A percentile compares a stretch with the other conserved stretches of the same genome.
Evolutionary conservation across 1,140 invertebrate species (phyloP).

Genomic region (Rhizoglyphus robini): DNA sequence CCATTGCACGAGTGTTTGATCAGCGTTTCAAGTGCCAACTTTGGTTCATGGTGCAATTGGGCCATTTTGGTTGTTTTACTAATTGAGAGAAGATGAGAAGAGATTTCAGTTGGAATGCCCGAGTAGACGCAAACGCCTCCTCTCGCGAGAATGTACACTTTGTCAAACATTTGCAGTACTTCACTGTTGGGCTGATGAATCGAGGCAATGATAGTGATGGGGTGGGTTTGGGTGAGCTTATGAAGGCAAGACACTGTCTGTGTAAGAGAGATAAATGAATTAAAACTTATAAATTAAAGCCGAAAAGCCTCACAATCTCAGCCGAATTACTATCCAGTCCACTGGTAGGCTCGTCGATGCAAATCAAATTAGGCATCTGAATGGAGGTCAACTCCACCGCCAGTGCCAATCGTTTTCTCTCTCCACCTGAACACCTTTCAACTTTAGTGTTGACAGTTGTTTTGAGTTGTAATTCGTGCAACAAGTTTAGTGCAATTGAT

Average conservation of each 20-base stretch:
- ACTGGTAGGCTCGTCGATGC: conserved; percentile 34
- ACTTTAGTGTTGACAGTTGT: not conserved
- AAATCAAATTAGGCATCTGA: conserved; percentile 16
- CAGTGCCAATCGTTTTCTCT: conserved; percentile 79
- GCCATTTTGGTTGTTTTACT: not conserved
- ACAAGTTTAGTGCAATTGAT: not conserved
- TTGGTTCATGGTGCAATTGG: not conserved
- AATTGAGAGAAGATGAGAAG: not conserved
- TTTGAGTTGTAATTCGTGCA: not conserved
- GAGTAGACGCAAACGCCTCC: conserved; percentile 15
- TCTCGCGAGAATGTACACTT: conserved; percentile 4
- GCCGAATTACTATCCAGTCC: conserved; percentile 34
- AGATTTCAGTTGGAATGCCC: not conserved
- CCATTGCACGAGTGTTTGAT: conserved; percentile 2
- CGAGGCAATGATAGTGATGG: not conserved
- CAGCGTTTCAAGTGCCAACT: not conserved
- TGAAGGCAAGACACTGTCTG: not conserved
- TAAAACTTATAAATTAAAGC: not conserved
- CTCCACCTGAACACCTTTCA: conserved; percentile 48
- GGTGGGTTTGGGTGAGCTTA: not conserved
- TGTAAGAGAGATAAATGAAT: not conserved
- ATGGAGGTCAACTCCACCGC: conserved; percentile 59
- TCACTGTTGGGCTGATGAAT: conserved; percentile 13
- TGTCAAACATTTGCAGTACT: conserved; percentile 1
- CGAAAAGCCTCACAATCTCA: not conserved